Evolutionary conservation across 2,797 vertebrate genomes (phyloP).

Genomic region (Micromesistius poutassou): DNA sequence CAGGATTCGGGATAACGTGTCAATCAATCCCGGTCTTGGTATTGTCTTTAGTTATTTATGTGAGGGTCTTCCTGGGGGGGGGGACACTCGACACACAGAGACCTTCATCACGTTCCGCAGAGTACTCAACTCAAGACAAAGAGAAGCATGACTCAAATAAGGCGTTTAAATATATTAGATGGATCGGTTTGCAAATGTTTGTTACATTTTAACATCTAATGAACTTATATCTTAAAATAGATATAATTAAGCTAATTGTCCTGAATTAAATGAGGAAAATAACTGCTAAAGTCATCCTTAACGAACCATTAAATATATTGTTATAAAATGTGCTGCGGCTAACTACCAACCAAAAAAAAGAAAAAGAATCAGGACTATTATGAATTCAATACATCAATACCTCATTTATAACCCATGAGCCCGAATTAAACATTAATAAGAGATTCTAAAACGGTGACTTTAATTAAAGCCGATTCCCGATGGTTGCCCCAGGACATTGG

Average conservation of each 20-base stretch:
- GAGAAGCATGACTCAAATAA: slow-evolving; percentile 1
- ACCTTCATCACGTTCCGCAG: not conserved
- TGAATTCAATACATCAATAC: slow-evolving; percentile 35
- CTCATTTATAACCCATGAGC: slow-evolving; percentile 47
- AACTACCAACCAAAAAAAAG: slow-evolving; percentile 2
- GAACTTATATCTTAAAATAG: not conserved
- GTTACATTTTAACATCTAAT: not conserved
- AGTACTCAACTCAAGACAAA: not conserved
- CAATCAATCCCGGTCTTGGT: not conserved
- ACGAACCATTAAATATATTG: not conserved
- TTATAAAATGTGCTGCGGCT: not conserved
- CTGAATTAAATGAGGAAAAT: not conserved
- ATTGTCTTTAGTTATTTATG: not conserved
- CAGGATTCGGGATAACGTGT: not conserved
- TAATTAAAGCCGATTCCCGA: slow-evolving; percentile 44
- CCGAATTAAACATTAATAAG: slow-evolving; percentile 62
- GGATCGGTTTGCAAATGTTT: not conserved
- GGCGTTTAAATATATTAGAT: not conserved
- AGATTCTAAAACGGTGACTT: slow-evolving; percentile 48
- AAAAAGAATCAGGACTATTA: slow-evolving; percentile 16
- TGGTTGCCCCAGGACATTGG: slow-evolving; percentile 13
- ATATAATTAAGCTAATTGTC: not conserved
- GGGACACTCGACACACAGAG: not conserved
- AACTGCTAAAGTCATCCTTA: not conserved
- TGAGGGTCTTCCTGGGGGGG: not conserved